These are phyloP conservation scores for Colistium nudipinnis DNA, from an alignment of 2,113 vertebrate species.

Conservation along the genomic window DNA sequence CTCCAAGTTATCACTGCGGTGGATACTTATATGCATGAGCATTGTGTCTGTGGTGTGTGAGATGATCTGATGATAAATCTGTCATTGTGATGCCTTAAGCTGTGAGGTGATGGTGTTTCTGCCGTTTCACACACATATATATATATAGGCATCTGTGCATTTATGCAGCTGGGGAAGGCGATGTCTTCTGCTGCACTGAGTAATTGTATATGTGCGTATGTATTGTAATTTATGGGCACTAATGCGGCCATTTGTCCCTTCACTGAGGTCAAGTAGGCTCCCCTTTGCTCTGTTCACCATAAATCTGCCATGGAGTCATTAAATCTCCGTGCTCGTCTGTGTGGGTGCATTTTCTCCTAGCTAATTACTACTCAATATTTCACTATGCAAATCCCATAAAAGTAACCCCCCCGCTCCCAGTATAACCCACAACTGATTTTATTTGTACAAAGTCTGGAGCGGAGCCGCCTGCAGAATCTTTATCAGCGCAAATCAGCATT, in stretches of 20 bases:
- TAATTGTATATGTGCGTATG: conserved; percentile 18
- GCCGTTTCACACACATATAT: background rate
- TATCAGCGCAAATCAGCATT: conserved; percentile 29
- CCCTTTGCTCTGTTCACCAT: conserved; percentile 59
- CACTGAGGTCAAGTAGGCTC: conserved; percentile 70
- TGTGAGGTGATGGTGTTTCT: background rate
- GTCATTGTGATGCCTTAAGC: background rate
- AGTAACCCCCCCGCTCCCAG: background rate
- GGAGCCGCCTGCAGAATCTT: conserved; percentile 23
- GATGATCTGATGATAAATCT: background rate
- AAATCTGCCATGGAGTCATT: conserved; percentile 56
- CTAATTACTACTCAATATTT: conserved; percentile 62
- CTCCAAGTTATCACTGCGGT: background rate
- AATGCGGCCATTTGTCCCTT: conserved; percentile 73
- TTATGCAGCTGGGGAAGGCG: conserved; percentile 15
- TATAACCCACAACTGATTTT: conserved; percentile 11
- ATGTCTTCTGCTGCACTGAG: background rate
- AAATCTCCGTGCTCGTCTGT: conserved; percentile 11
- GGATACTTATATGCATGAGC: background rate
- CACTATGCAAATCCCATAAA: conserved; percentile 58
- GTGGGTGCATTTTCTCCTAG: conserved; percentile 10
- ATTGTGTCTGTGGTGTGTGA: background rate
- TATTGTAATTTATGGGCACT: conserved; percentile 67
- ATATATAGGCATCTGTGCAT: conserved; percentile 9
- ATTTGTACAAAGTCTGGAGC: conserved; percentile 19